Conservation (phyloP, 2,113 vertebrate genomes). For the Indicator maculatus region DNA sequence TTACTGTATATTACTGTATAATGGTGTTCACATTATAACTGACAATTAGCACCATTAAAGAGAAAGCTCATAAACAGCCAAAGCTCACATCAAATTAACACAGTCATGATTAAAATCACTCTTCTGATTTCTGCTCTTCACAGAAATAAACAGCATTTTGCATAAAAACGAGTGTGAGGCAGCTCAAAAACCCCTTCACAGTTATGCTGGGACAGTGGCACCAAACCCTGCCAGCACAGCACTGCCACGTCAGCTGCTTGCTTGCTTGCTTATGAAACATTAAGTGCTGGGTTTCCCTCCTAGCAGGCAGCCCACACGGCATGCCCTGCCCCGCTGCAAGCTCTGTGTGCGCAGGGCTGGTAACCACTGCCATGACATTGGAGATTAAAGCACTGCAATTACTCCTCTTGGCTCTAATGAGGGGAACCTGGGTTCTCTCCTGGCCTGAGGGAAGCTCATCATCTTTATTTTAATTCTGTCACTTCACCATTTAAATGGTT, state of each 20-base stretch:
- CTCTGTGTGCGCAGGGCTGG: neutral
- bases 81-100: conserved; percentile 76
- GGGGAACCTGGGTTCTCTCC: conserved; percentile 22
- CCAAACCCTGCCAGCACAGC: neutral
- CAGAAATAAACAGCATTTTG: conserved; percentile 68
- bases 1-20: conserved; percentile 73
- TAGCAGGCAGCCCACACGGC: neutral
- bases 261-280: neutral
- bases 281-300: neutral
- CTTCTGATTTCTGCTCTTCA: conserved; percentile 74
- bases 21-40: conserved; percentile 73
- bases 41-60: conserved; percentile 75
- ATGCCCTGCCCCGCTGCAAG: neutral
- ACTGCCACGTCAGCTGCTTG: neutral
- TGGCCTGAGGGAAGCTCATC: conserved; percentile 38
- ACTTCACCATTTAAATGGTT: conserved; percentile 38
- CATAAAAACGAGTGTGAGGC: conserved; percentile 46
- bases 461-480: conserved; percentile 43
- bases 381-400: conserved; percentile 48
- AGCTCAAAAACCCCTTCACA: neutral
- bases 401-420: conserved; percentile 46
- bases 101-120: conserved; percentile 74
- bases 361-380: neutral
- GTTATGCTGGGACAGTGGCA: neutral
- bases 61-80: conserved; percentile 72